Evolutionary conservation across 2,113 vertebrate species (phyloP).

Genomic region (Trematocara zebra): DNA sequence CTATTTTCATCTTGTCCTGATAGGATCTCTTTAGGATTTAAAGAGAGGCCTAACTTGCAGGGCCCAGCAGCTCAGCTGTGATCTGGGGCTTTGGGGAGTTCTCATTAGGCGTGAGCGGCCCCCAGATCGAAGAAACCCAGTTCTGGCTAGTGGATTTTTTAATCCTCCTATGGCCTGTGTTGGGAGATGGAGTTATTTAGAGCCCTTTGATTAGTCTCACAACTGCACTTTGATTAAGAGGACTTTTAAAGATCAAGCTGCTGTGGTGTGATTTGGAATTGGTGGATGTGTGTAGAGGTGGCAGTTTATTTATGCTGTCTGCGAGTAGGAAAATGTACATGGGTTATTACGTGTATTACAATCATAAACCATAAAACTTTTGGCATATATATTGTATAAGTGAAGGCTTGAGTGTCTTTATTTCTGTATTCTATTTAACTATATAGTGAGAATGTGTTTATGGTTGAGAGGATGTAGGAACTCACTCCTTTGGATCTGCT

Average conservation of each 20-base stretch:
- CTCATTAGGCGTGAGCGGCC: slow-evolving; percentile 84
- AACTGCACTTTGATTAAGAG: slow-evolving; percentile 92
- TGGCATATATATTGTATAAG: neutral
- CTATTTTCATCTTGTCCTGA: slow-evolving; percentile 95
- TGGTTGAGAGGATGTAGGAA: neutral
- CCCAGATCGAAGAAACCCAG: slow-evolving; percentile 90
- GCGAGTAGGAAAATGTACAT: neutral
- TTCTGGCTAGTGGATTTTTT: slow-evolving; percentile 97
- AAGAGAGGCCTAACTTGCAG: slow-evolving; percentile 82
- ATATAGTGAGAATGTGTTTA: neutral
- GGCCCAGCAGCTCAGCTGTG: slow-evolving; percentile 83
- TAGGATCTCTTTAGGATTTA: slow-evolving; percentile 98
- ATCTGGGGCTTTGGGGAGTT: slow-evolving; percentile 95
- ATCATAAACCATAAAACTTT: neutral
- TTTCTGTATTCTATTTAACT: neutral
- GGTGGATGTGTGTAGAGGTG: slow-evolving; percentile 61
- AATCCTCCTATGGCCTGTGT: slow-evolving; percentile 93
- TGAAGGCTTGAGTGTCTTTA: neutral
- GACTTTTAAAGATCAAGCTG: slow-evolving; percentile 85
- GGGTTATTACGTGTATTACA: neutral
- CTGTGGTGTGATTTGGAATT: slow-evolving; percentile 76
- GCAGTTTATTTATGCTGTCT: neutral
- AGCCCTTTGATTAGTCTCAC: slow-evolving; percentile 95
- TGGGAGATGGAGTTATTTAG: slow-evolving; percentile 95
- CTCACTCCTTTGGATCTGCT: neutral